Percentiles rank a stretch among this genome's conserved stretches.
Evolutionary conservation across 2,797 vertebrate genomes (phyloP).

Genomic region (Clarias laeviceps): DNA sequence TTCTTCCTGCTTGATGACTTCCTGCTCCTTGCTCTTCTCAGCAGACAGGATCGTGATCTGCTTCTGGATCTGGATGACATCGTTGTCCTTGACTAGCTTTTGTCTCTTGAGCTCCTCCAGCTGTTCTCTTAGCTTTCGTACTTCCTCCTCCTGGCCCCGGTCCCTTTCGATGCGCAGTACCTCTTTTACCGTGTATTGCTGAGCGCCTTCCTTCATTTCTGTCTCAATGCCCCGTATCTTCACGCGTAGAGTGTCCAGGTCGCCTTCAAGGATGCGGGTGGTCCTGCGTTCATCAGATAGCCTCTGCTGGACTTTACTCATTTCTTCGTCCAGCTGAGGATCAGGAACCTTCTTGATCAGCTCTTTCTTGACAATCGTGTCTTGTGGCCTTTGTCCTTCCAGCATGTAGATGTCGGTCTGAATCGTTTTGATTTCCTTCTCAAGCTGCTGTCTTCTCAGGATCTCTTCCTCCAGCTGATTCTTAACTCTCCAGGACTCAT

Average conservation of each 20-base stretch:
- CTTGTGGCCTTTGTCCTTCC: conserved; percentile 87
- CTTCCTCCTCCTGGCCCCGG: conserved; percentile 85
- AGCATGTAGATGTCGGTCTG: conserved; percentile 88
- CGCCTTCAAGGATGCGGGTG: conserved; percentile 84
- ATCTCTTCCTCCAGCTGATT: conserved; percentile 89
- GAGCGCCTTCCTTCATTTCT: conserved; percentile 84
- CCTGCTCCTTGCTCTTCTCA: conserved; percentile 85
- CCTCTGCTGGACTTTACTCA: conserved; percentile 85
- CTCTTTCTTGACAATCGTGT: conserved; percentile 88
- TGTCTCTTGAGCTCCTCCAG: conserved; percentile 86
- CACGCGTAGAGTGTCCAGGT: conserved; percentile 81
- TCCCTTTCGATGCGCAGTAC: conserved; percentile 93
- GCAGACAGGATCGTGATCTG: conserved; percentile 81
- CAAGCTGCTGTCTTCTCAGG: conserved; percentile 87
- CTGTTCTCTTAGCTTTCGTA: conserved; percentile 86
- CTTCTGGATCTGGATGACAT: conserved; percentile 81
- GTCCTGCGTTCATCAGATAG: conserved; percentile 86
- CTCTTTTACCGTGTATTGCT: conserved; percentile 93
- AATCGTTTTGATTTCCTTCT: conserved; percentile 84
- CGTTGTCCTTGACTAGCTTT: conserved; percentile 83
- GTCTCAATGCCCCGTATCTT: conserved; percentile 82
- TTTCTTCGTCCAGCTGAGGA: conserved; percentile 87
- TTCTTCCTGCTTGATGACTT: conserved; percentile 89
- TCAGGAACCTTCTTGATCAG: conserved; percentile 91
- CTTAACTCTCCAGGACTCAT: conserved; percentile 86